Conservation (phyloP, 1,140 invertebrate species). For the Drosophila auraria region DNA sequence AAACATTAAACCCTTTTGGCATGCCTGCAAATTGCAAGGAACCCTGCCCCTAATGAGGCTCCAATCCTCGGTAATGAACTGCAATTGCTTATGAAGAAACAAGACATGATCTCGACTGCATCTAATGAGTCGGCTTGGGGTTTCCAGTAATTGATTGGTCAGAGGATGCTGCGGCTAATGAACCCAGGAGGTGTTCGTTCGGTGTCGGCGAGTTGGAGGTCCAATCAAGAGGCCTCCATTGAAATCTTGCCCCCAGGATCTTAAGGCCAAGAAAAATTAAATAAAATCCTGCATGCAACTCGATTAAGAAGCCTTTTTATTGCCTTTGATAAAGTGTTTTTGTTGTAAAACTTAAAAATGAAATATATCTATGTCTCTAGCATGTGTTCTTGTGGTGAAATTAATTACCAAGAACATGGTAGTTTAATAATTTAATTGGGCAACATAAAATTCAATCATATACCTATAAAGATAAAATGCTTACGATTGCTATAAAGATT, state of each 20-base stretch:
- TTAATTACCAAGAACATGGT: background rate
- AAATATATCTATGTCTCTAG: background rate
- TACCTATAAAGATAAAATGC: background rate
- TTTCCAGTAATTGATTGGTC: constrained; percentile 51
- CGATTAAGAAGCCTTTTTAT: background rate
- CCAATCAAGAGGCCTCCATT: background rate
- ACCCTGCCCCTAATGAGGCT: constrained; percentile 42
- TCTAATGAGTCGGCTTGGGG: constrained; percentile 51
- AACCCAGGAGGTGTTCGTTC: constrained; percentile 24
- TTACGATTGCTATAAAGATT: background rate
- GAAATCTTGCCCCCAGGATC: background rate
- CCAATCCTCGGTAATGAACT: constrained; percentile 46
- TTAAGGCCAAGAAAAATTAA: background rate
- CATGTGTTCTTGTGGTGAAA: background rate
- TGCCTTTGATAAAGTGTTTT: background rate
- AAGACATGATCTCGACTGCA: constrained; percentile 38
- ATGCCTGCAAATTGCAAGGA: constrained; percentile 51
- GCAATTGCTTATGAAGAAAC: constrained; percentile 60
- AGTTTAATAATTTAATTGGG: background rate
- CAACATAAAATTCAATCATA: background rate
- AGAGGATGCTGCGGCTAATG: constrained; percentile 32
- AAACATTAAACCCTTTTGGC: constrained; percentile 79
- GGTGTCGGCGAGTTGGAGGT: constrained; percentile 4
- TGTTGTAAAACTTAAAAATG: background rate
- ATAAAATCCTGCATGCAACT: constrained; percentile 6